Conservation (phyloP, 2,888 invertebrate genomes). For the Scaptomyza tumidula region DNA sequence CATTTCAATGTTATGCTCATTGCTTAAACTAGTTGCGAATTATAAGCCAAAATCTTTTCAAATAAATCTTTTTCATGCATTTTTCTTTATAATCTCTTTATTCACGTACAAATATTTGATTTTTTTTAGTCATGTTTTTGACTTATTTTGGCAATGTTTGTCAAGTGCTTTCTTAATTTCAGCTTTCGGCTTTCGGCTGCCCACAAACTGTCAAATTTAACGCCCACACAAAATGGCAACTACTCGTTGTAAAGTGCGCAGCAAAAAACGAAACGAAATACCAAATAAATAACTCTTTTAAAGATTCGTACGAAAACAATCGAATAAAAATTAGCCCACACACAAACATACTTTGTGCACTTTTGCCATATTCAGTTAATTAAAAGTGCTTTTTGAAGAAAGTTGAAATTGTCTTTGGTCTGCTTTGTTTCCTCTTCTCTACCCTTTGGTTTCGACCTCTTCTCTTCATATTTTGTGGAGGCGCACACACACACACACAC, state of each 20-base stretch:
- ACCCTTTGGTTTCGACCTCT: not conserved
- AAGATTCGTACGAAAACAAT: conserved; percentile 31
- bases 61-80: not conserved
- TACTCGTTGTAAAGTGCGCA: conserved; percentile 12
- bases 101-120: not conserved
- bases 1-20: not conserved
- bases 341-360: conserved; percentile 38
- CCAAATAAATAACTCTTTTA: conserved; percentile 34
- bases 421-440: not conserved
- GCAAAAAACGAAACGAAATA: not conserved
- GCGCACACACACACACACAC: conserved; percentile 8
- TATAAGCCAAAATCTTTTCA: not conserved
- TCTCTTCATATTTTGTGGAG: conserved; percentile 23
- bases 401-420: conserved; percentile 55
- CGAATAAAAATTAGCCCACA: conserved; percentile 38
- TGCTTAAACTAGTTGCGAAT: not conserved
- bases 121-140: conserved; percentile 20
- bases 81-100: not conserved
- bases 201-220: conserved; percentile 47
- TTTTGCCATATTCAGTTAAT: conserved; percentile 69
- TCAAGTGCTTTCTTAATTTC: conserved; percentile 56
- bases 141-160: conserved; percentile 23
- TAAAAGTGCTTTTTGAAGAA: conserved; percentile 67
- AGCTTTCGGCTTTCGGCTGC: too few species aligned
- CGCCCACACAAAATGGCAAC: conserved; percentile 38